Conservation (phyloP, 2,797 vertebrate genomes). For the Phataginus tetradactyla region DNA sequence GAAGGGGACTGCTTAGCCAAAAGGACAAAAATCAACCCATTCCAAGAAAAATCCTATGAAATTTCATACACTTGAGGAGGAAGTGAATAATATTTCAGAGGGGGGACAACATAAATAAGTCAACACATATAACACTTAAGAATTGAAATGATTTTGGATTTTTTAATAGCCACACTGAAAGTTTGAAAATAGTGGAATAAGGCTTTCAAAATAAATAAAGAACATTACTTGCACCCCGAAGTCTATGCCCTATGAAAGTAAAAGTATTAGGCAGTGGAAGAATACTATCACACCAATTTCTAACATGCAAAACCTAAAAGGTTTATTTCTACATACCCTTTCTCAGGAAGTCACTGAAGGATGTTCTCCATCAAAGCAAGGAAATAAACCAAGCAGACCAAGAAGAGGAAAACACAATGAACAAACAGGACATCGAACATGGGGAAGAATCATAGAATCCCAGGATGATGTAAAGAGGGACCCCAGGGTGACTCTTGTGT, state of each 20-base stretch:
- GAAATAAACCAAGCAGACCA: background rate
- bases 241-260: background rate
- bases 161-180: background rate
- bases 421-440: background rate
- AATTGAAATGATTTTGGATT: background rate
- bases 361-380: background rate
- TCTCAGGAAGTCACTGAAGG: background rate
- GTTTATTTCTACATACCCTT: background rate
- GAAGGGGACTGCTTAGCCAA: background rate
- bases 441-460: background rate
- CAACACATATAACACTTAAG: background rate
- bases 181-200: background rate
- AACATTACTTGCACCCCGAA: conserved; percentile 7
- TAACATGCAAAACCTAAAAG: background rate
- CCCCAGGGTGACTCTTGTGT: background rate
- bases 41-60: background rate
- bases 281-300: background rate
- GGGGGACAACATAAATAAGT: background rate
- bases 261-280: background rate
- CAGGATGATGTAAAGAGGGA: background rate
- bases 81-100: background rate
- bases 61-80: background rate
- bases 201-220: conserved; percentile 1
- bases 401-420: background rate
- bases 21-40: background rate